Evolutionary conservation across 2,113 vertebrate species (phyloP), one percentile per base, ranked within the genome.

Genomic region (Argyrosomus japonicus): DNA sequence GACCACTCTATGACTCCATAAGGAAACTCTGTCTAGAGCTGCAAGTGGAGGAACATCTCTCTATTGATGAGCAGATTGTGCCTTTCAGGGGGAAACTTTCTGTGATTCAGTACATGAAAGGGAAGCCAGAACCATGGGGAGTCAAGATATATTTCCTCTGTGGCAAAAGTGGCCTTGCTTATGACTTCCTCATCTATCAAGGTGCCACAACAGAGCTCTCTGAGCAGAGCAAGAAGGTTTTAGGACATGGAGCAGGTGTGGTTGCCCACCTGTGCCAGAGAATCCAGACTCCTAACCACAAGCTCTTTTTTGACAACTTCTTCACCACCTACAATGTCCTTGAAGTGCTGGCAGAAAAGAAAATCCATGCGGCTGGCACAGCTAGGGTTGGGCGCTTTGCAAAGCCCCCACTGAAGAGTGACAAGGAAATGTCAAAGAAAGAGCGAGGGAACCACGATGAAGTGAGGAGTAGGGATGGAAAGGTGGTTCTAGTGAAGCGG

Each of bases 311-410:
- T 72, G 40, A 72, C 54, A 72, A 60, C 9, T 72, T 60, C 29
- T 60, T 67, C 64, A 72, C 69, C 58, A 72, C 23, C 14, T 72
- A 72, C 69, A 72, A 72, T 58, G 8, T 60, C 47, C 36, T 60
- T 40, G 54, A 72, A 54, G 36, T 72, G 70, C 70, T 72, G 40
- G 54, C 36, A 60, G 53, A 47, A 11, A 47, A 11, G 45, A 47
- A 13, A 47, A 47, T 47, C 12, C 45, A 47, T 47, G 45, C 45
- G 9, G 45, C 45, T 47, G 45, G 45, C 9, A 47, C 45, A 47
- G 45, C n/a, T 27, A 71, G 54, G 36, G 70, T 72, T 54, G 10
- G 9, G 10, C 45, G 45, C 45, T 47, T 47, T 47, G 8, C 45
- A 1, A 47, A 11, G 45, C 45, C 45, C 12, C 45, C 45, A 12